Evolutionary conservation across 1,140 invertebrate genomes (phyloP), one percentile per base, ranked within the genome.

Genomic region (Galendromus occidentalis): DNA sequence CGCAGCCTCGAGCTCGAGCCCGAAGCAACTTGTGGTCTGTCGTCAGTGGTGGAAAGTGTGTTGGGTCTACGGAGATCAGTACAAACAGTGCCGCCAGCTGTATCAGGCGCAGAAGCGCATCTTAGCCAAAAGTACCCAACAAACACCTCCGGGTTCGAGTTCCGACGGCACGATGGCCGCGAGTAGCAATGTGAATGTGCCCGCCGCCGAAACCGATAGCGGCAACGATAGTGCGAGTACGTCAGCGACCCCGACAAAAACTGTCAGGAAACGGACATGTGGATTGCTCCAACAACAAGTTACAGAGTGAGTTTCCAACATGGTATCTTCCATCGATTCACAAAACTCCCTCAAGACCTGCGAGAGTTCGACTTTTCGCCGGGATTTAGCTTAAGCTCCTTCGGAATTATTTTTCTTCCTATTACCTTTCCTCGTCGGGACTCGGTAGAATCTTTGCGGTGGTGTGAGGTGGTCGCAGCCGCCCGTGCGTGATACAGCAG

Each of bases 41-140:
- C 84, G 85, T 74, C 84, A 87, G 77, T 88, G 86, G 85, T 87
- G 86, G 85, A 85, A 85, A 76, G 85, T 87, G 64, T 88, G 86
- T 72, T 87, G 85, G 82, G 84, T 87, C 77, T 85, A 87, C 72
- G 85, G 85, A 29, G 85, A 87, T 72, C 86, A 87, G 74, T 84
- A 86, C 73, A 86, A 86, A 72, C 85, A 86, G 74, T 87, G 87
- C 76, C 77, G 85, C 71, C 84, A 86, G 70, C 74, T 87, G 44
- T 87, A 87, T 73, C 20, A 51, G 29, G 30, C 33, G 28, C 69
- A 69, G 65, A 72, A 59, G 51, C 51, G 51, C 12, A 59, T 59
- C 2, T 59, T 59, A 59, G 51, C 51, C 14, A 59, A 59, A 25
- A 33, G 51, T 59, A 6, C 51, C 28, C 18, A 4, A 59, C 25